Conservation (phyloP, 1,140 invertebrate genomes). For the Adoxophyes honmai region DNA sequence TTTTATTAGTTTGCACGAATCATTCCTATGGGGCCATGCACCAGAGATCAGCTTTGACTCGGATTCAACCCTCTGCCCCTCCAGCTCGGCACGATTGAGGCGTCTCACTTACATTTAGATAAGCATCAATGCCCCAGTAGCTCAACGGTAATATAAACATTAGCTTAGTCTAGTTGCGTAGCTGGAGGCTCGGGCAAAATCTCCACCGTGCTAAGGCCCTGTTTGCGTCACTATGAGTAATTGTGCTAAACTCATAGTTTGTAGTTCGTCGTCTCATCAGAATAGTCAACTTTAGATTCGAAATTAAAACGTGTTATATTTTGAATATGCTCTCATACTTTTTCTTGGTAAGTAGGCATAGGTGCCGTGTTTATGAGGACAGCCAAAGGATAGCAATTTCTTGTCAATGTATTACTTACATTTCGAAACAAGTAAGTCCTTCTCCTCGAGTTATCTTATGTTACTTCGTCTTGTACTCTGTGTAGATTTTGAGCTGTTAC, state of each 20-base stretch:
- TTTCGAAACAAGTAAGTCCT: too few species aligned
- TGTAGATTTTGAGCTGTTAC: conserved; percentile 22
- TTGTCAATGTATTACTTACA: background rate
- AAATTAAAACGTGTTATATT: too few species aligned
- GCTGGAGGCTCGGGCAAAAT: conserved; percentile 18
- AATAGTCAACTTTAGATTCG: conserved; percentile 48
- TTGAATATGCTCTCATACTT: too few species aligned
- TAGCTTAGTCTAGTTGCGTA: background rate
- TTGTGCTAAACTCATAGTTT: conserved; percentile 75
- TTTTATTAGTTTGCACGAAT: conserved; percentile 76
- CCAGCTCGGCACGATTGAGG: too few species aligned
- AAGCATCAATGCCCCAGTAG: background rate
- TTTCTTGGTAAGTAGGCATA: too few species aligned
- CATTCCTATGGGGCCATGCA: conserved; percentile 63
- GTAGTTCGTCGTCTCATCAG: conserved; percentile 54
- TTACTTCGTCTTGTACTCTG: conserved; percentile 19
- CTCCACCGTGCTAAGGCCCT: conserved; percentile 41
- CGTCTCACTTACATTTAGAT: too few species aligned
- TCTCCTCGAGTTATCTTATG: too few species aligned
- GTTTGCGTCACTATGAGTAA: conserved; percentile 70
- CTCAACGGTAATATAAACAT: background rate
- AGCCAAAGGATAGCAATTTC: conserved; percentile 25
- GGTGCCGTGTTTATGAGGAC: conserved; percentile 27
- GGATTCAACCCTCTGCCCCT: too few species aligned
- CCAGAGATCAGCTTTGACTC: conserved; percentile 26